Conservation (phyloP, 2,113 vertebrate genomes). For the Riparia riparia region DNA sequence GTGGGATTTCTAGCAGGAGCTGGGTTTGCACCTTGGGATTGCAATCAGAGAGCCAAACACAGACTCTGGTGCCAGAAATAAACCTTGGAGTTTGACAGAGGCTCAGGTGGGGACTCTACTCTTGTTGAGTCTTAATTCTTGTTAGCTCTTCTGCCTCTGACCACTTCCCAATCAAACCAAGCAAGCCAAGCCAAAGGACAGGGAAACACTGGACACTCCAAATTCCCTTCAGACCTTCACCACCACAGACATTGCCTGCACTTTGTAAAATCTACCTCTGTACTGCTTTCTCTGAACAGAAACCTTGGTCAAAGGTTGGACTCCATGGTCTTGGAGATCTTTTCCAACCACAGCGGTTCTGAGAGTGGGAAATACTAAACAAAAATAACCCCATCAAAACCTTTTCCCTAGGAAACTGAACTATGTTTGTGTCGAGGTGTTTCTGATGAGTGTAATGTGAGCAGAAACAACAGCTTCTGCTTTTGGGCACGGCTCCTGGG, state of each 20-base stretch:
- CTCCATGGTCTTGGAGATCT: neutral
- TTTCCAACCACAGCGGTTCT: neutral
- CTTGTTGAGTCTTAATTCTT: neutral
- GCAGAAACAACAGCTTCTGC: neutral
- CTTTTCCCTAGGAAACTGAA: neutral
- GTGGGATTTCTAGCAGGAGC: rapidly evolving
- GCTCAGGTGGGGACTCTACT: neutral
- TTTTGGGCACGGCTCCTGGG: neutral
- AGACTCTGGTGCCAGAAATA: neutral
- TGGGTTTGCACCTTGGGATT: neutral
- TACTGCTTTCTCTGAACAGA: neutral
- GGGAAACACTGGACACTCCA: neutral
- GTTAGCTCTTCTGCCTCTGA: neutral
- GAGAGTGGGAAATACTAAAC: neutral
- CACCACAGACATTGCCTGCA: rapidly evolving
- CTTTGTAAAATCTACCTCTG: neutral
- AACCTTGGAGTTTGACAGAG: neutral
- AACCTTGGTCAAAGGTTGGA: neutral
- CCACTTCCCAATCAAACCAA: neutral
- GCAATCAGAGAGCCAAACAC: neutral
- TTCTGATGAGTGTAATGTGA: rapidly evolving
- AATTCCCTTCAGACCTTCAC: neutral
- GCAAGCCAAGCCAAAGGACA: neutral
- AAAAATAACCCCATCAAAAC: neutral
- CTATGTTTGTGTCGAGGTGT: rapidly evolving